Base-by-base conservation (phyloP, 1,140 invertebrate genomes). In the Venturia canescens region DNA sequence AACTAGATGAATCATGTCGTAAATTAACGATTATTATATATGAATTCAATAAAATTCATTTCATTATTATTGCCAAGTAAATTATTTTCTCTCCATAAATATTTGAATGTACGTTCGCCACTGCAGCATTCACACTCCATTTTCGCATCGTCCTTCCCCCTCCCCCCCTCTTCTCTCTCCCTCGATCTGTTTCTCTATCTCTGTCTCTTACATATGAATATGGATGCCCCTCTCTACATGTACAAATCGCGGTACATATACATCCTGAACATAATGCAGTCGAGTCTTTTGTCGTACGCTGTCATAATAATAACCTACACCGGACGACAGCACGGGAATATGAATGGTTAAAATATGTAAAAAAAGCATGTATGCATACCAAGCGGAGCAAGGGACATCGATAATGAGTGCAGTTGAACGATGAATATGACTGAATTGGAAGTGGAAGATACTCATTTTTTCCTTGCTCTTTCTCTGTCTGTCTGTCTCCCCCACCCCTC, bases 381-480 rank as follows among this genome's bases (percentile, higher is more conserved):
- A 11, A 44, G 38, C 38, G 7, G 38, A 44, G 38, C 38, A 44
- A 57, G 53, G 53, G 2, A n/a, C 18, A 57, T 44, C 38, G 63
- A 70, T 48, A 72, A 72, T 72, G 70, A 72, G 70, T 38, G 70
- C 34, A 48, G n/a, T 72, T 72, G 44, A 26, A 74, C 48, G 71
- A n/a, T 53, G 44, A 53, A 44, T 44, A 48, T 72, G 9, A 38
- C 70, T 72, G 34, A 48, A 72, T 31, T 70, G 29, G 67, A 38
- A 38, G 67, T 18, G 27, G 38, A 72, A 72, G n/a, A 44, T 44
- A 3, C 38, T n/a, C 53, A 9, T 57, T 57, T 57, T 18, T 57
- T 1, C 21, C 53, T 57, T 57, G 31, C 31, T 34, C 11, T 44
- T 9, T 44, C 38, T 57, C n/a, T n/a, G 13, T 57, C n/a, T n/a